Evolutionary conservation across 2,113 vertebrate genomes (phyloP).

Genomic region (Peromyscus maniculatus): DNA sequence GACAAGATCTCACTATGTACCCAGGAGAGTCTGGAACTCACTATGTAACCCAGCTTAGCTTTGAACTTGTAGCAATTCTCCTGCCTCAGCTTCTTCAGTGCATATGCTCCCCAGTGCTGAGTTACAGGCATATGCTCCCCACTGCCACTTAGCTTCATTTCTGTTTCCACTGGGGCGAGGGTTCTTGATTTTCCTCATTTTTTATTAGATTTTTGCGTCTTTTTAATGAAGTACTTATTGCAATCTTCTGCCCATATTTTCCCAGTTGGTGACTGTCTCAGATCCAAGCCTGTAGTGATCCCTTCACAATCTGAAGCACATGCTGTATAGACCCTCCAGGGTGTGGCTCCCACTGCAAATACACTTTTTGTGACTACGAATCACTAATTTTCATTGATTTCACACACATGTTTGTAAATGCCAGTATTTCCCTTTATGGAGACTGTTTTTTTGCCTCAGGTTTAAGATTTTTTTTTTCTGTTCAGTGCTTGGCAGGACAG

Average conservation of each 20-base stretch:
- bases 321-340: not conserved
- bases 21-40: not conserved
- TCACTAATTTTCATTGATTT: not conserved
- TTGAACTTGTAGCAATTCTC: not conserved
- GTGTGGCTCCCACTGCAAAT: not conserved
- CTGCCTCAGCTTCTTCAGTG: not conserved
- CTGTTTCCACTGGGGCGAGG: not conserved
- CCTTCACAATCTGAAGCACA: rapidly evolving
- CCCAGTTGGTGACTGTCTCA: too few species aligned
- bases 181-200: not conserved
- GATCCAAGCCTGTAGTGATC: not conserved
- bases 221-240: not conserved
- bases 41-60: not conserved
- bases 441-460: not conserved
- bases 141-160: not conserved
- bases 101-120: not conserved
- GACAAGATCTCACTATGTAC: not conserved
- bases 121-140: not conserved
- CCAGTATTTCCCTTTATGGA: not conserved
- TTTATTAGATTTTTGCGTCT: not conserved
- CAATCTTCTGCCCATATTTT: too few species aligned
- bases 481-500: not conserved
- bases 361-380: not conserved
- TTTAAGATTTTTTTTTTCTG: not conserved
- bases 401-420: not conserved